Evolutionary conservation across 2,113 vertebrate species (phyloP), one percentile per base, ranked within the genome.

Genomic region (Amazona vittata): DNA sequence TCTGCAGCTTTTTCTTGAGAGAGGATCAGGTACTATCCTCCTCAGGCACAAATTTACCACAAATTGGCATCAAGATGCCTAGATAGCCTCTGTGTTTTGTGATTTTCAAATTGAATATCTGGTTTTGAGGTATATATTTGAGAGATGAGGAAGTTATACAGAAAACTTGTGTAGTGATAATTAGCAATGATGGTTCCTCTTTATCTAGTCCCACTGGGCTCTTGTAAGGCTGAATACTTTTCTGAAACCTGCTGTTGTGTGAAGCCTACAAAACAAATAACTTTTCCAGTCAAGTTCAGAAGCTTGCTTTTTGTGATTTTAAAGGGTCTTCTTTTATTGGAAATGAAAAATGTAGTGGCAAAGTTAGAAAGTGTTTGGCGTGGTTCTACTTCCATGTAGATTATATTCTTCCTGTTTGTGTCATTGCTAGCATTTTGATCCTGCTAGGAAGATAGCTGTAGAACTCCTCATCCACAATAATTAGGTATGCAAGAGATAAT

Each of bases 401-500:
- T 88, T 24, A 64, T 26, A 12, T 44, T 44, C 33, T 69, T 68
- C 39, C 37, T 44, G 6, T 31, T 73, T 64, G 24, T 29, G 62
- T 93, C 43, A 12, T 78, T 83, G 67, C 60, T 60, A 49, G n/a
- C n/a, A 10, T 91, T 91, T 93, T 90, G 57, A 55, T 88, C 62
- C 33, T 83, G 25, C 52, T 47, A 46, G 44, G 41, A 65, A 2
- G 26, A 53, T 53, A 75, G 31, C 44, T 70, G 37, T 64, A 53
- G 44, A 69, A 8, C 35, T 69, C 47, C 59, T 80, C 21, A 12
- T 83, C 74, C 41, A 70, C 11, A n/a, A 9, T 53, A 77, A 83
- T 88, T 53, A 88, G 41, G 6, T 85, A 47, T 73, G 44, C 28
- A 92, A 79, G 53, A 60, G 39, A 64, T 20, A 44, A 60, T 60